phyloP scores from a whole-genome alignment of 1,140 invertebrate genomes.

The Trachymyrmex septentrionalis region DNA sequence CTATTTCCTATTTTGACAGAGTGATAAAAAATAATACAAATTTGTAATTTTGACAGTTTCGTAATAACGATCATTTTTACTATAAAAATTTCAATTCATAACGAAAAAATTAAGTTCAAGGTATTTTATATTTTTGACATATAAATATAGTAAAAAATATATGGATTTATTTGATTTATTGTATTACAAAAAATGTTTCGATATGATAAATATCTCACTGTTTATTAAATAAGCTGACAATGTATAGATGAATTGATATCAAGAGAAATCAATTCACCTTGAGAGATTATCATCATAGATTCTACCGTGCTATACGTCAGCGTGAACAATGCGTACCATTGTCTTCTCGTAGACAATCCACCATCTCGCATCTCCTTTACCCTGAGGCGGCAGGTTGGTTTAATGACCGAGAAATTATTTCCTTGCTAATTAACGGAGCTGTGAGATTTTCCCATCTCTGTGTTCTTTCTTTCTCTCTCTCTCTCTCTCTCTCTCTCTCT shows the following conservation, averaged over 20 bases:
- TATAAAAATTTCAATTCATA: too few species aligned
- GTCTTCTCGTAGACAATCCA: constrained; percentile 69
- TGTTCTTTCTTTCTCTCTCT: not conserved
- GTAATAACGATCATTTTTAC: too few species aligned
- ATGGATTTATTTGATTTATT: not conserved
- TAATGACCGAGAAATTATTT: constrained; percentile 77
- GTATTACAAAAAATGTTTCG: not conserved
- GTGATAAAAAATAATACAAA: not conserved
- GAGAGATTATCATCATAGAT: constrained; percentile 49
- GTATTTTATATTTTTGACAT: too few species aligned
- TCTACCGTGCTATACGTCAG: constrained; percentile 43
- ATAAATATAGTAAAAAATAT: too few species aligned
- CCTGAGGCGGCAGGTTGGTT: constrained; percentile 54
- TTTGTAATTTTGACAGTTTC: not conserved
- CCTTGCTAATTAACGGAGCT: constrained; percentile 74
- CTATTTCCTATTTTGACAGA: not conserved
- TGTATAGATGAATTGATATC: constrained; percentile 39
- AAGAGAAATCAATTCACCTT: constrained; percentile 65
- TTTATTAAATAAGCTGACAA: not conserved
- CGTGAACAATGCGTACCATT: constrained; percentile 66
- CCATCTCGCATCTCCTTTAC: constrained; percentile 66
- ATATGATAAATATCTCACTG: not conserved
- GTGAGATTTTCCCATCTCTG: constrained; percentile 3
- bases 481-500: not conserved
- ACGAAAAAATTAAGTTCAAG: too few species aligned